Evolutionary conservation across 1,140 invertebrate genomes (phyloP).

Genomic region (Leptopilina boulardi): DNA sequence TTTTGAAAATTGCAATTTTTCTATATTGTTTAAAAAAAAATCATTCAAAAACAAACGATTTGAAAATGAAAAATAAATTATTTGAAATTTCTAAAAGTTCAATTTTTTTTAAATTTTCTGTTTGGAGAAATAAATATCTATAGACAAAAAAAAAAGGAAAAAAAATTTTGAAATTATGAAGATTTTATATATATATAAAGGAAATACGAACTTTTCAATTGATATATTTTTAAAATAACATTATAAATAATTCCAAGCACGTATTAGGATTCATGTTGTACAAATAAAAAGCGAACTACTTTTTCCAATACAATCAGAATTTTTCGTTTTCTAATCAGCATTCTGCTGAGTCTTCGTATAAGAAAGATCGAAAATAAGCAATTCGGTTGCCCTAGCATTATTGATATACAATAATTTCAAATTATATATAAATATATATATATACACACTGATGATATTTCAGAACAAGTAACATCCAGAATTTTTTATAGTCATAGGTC

Average conservation of each 20-base stretch:
- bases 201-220: background rate
- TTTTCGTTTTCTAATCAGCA: slow-evolving; percentile 18
- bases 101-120: slow-evolving; percentile 21
- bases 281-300: slow-evolving; percentile 1
- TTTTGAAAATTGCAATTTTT: background rate
- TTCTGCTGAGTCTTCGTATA: slow-evolving; percentile 11
- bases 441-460: slow-evolving; percentile 9
- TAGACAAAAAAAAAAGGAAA: slow-evolving; percentile 19
- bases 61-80: background rate
- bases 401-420: background rate
- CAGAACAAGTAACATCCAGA: slow-evolving; percentile 27
- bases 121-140: background rate
- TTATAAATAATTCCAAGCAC: slow-evolving; percentile 15
- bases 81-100: background rate
- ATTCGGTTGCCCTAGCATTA: background rate
- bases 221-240: background rate
- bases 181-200: background rate
- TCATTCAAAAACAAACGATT: slow-evolving; percentile 10
- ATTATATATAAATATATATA: no score
- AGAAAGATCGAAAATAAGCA: background rate
- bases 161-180: background rate
- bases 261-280: background rate
- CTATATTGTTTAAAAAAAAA: no score
- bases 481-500: background rate
- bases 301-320: slow-evolving; percentile 23